Conservation (phyloP, 2,888 invertebrate species). For the Philhelius pedissequus region DNA sequence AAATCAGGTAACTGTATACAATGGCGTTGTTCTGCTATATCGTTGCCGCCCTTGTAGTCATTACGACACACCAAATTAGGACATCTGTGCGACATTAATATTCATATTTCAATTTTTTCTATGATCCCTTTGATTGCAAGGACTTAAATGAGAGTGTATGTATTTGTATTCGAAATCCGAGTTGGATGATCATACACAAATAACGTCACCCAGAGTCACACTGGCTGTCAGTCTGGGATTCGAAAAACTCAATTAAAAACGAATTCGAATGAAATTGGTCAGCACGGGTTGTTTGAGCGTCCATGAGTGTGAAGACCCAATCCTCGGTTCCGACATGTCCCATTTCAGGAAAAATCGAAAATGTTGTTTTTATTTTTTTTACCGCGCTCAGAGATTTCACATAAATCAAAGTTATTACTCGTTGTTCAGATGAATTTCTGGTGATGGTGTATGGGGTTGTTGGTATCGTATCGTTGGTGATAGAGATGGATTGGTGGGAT, state of each 20-base stretch:
- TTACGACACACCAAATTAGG: constrained; percentile 47
- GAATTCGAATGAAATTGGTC: constrained; percentile 45
- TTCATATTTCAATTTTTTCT: constrained; percentile 56
- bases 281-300: not conserved
- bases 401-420: constrained; percentile 65
- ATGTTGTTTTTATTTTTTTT: constrained; percentile 49
- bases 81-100: constrained; percentile 61
- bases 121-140: constrained; percentile 2
- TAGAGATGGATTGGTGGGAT: constrained; percentile 49
- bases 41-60: not conserved
- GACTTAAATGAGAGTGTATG: constrained; percentile 4
- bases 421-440: constrained; percentile 52
- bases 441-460: not conserved
- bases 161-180: not conserved
- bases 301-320: not conserved
- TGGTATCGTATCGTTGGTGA: not conserved
- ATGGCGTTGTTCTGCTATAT: not conserved
- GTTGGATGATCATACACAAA: constrained; percentile 15
- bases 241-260: constrained; percentile 63
- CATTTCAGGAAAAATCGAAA: constrained; percentile 38
- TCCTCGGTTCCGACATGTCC: not conserved
- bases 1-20: constrained; percentile 24
- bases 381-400: constrained; percentile 36
- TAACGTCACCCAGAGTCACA: constrained; percentile 27
- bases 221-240: constrained; percentile 3